Conservation (phyloP, 2,888 invertebrate species). For the Ichneumon xanthorius region DNA sequence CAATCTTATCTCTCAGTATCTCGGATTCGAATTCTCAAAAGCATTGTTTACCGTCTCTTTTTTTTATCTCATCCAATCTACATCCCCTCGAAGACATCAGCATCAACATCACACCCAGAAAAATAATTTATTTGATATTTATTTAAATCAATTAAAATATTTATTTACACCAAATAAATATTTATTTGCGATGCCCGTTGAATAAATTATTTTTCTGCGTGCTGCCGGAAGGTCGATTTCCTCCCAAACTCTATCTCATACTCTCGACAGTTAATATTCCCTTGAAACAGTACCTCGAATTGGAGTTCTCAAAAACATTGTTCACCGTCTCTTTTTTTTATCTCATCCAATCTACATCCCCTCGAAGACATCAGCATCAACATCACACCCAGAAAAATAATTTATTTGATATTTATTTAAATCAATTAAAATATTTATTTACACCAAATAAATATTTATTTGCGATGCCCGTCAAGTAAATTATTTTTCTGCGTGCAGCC, state of each 20-base stretch:
- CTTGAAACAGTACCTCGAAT: background rate
- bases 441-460: no score
- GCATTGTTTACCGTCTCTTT: background rate
- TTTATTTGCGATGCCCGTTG: no score
- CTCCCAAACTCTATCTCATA: background rate
- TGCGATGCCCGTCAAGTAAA: no score
- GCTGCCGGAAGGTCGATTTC: conserved; percentile 27
- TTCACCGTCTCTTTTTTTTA: background rate
- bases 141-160: no score
- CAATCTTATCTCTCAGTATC: conserved; percentile 4
- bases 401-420: no score
- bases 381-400: background rate
- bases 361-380: background rate
- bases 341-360: background rate
- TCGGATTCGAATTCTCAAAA: background rate
- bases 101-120: background rate
- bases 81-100: background rate
- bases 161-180: no score
- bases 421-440: no score
- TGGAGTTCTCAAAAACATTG: background rate
- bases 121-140: no score
- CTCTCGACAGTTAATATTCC: conserved; percentile 45
- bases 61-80: background rate
- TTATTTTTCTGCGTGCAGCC: no score
- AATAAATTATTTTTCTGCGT: no score